These are phyloP conservation scores for Cyclophora punctaria DNA, from an alignment of 2,888 invertebrate genomes.

Conservation along the genomic window DNA sequence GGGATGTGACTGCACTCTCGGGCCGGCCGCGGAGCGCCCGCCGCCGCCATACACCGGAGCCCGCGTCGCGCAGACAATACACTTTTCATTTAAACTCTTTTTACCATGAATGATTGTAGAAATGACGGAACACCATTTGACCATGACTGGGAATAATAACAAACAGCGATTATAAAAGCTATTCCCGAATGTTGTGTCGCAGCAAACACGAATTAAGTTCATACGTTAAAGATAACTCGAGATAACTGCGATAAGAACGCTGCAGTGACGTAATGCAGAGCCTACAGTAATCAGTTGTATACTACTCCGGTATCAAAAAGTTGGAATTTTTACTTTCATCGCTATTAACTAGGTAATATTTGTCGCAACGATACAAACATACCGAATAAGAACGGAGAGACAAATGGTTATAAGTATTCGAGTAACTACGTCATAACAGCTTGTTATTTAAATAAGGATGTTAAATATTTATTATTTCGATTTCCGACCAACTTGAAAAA, in stretches of 20 bases:
- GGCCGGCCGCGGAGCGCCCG: too few relatives aligned
- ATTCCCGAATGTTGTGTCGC: slow-evolving; percentile 18
- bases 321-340: too few relatives aligned
- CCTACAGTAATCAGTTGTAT: slow-evolving; percentile 2
- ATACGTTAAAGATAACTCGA: slow-evolving; percentile 12
- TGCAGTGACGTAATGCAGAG: background rate
- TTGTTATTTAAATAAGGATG: background rate
- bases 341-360: too few relatives aligned
- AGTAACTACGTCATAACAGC: too few relatives aligned
- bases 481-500: slow-evolving; percentile 4
- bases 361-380: too few relatives aligned
- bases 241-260: slow-evolving; percentile 11
- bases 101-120: background rate
- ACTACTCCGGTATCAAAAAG: too few relatives aligned
- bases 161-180: slow-evolving; percentile 26
- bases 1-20: slow-evolving; percentile 27
- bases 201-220: slow-evolving; percentile 25
- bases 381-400: too few relatives aligned
- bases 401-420: too few relatives aligned
- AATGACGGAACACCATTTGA: slow-evolving; percentile 1
- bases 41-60: too few relatives aligned
- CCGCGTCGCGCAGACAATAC: too few relatives aligned
- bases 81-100: too few relatives aligned
- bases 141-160: slow-evolving; percentile 10
- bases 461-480: slow-evolving; percentile 12